Base-by-base conservation (phyloP, 1,140 invertebrate species). In the Catajapyx aquilonaris region DNA sequence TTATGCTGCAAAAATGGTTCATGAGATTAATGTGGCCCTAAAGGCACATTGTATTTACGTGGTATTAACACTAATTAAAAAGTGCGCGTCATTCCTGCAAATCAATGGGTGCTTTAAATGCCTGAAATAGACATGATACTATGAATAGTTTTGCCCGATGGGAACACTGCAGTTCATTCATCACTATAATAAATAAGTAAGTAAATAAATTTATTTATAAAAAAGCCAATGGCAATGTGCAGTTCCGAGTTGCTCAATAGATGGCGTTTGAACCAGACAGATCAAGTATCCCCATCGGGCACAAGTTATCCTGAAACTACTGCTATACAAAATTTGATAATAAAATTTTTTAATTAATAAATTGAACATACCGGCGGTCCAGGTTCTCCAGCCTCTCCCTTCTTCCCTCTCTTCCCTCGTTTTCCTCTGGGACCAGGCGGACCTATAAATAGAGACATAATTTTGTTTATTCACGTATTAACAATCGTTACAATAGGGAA, bases 371-470 rank as follows among this genome's bases (percentile, higher is more conserved):
- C 60, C 43, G 56, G 44, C 18, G 52, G 39, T 33, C 61, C 61
- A n/a, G 71, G 59, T 48, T 83, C 79, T 34, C 83, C 83, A 2
- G 69, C 42, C 46, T 86, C 81, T 32, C 84, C 84, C 57, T 86
- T 86, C 57, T 84, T 85, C 38, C 83, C 83, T 52, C 80, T 76
- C 56, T 83, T 81, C 31, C 84, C 84, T 49, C 79, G 60, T 57
- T 84, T 84, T 40, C 83, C 83, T 11, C 71, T 69, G 17, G 73
- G 69, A 23, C 78, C 78, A 23, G 73, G 68, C 23, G 73, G 71
- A 39, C 67, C 67, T 39, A 64, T 25, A 44, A 43, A 37, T 35
- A 40, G 19, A 31, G 38, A 38, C 41, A 28, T 30, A 35, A n/a
- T n/a, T n/a, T n/a, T n/a, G n/a, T n/a, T n/a, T n/a, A n/a, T n/a